Conservation (phyloP, 1,140 invertebrate genomes). For the Coptotermes formosanus region DNA sequence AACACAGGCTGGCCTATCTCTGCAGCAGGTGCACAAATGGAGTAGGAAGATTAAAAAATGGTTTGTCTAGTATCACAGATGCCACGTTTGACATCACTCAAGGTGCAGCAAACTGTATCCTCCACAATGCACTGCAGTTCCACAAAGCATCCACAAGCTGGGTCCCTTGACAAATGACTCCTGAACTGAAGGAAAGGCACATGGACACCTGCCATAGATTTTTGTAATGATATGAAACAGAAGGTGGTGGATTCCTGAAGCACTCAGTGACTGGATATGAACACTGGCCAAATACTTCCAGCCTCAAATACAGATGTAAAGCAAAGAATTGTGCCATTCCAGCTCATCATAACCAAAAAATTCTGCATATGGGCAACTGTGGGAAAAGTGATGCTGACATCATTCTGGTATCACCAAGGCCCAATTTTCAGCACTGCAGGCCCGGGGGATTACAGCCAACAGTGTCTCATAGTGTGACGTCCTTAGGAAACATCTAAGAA, state of each 20-base stretch:
- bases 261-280: neutral
- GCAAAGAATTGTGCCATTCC: neutral
- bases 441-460: too few species aligned
- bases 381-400: too few species aligned
- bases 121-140: too few species aligned
- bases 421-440: too few species aligned
- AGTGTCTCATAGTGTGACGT: neutral
- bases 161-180: neutral
- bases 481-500: neutral
- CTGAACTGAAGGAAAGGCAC: constrained; percentile 19
- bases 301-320: neutral
- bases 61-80: neutral
- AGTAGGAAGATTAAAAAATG: neutral
- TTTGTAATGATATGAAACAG: too few species aligned
- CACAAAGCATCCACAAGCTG: neutral
- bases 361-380: too few species aligned
- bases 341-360: too few species aligned
- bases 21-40: neutral
- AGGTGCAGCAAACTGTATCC: too few species aligned
- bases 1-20: neutral
- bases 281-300: neutral
- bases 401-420: too few species aligned
- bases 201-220: neutral
- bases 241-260: too few species aligned
- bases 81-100: neutral